These are phyloP conservation scores for Tachina grossa DNA, from an alignment of 2,888 invertebrate species.

Conservation along the genomic window DNA sequence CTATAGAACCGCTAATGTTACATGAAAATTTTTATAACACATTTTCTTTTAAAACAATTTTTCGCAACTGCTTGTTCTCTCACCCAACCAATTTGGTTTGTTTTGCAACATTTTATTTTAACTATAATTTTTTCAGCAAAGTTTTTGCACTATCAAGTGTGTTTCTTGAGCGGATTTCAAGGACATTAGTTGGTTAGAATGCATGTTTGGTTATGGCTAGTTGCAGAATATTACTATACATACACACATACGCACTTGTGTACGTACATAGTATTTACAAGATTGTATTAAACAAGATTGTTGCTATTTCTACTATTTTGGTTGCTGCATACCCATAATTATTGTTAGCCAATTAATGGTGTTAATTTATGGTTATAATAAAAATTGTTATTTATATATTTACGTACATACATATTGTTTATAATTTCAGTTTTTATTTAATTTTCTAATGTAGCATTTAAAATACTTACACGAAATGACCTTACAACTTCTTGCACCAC, in stretches of 20 bases:
- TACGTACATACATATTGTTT: neutral
- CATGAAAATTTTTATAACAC: too few species aligned
- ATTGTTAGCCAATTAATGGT: conserved; percentile 7
- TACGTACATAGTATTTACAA: too few species aligned
- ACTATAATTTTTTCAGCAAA: neutral
- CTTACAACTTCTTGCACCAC: conserved; percentile 83
- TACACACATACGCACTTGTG: too few species aligned
- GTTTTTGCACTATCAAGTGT: conserved; percentile 32
- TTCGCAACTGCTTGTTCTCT: conserved; percentile 35
- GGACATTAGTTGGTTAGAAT: conserved; percentile 63
- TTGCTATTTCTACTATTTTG: neutral
- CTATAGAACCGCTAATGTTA: too few species aligned
- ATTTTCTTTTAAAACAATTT: too few species aligned
- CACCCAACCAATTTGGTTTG: conserved; percentile 10
- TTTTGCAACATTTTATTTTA: conserved; percentile 7
- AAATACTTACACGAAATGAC: conserved; percentile 80
- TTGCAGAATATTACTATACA: conserved; percentile 12
- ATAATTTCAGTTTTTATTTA: conserved; percentile 11
- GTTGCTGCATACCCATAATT: neutral
- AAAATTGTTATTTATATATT: neutral
- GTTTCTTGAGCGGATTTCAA: conserved; percentile 48
- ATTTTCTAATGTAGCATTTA: conserved; percentile 26
- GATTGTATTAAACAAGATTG: neutral
- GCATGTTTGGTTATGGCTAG: conserved; percentile 32
- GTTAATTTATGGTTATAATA: conserved; percentile 26